A percentile compares a stretch with the other conserved stretches of the same genome.
Conservation (phyloP, 2,888 invertebrate species). For the Aphidius colemani region DNA sequence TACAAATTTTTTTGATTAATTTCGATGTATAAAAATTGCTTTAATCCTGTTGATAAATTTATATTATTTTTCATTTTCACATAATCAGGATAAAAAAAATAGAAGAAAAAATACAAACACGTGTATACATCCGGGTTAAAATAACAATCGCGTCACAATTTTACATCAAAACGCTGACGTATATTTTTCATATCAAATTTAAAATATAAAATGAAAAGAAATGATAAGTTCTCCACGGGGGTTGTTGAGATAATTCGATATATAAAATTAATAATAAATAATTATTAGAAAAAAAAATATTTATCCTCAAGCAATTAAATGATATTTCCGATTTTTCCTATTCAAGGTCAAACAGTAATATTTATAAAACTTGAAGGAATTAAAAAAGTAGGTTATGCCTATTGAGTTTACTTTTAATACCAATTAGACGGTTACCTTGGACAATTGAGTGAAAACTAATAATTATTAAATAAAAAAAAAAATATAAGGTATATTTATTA, state of each 20-base stretch:
- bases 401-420: conserved; percentile 35
- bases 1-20: no score
- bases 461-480: conserved; percentile 20
- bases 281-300: conserved; percentile 12
- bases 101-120: conserved; percentile 13
- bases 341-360: conserved; percentile 34
- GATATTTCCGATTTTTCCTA: conserved; percentile 31
- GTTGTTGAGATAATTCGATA: neutral
- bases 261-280: conserved; percentile 10
- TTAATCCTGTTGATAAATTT: no score
- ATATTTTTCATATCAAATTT: neutral
- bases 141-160: neutral
- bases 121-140: conserved; percentile 15
- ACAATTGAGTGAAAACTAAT: conserved; percentile 34
- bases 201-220: conserved; percentile 1
- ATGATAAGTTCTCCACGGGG: neutral
- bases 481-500: neutral
- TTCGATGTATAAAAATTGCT: no score
- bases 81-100: neutral
- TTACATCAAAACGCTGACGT: no score
- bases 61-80: no score
- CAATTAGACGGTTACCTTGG: conserved; percentile 38
- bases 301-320: conserved; percentile 29
- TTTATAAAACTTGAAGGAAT: conserved; percentile 25
- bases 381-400: conserved; percentile 40